Base-by-base conservation (phyloP, 2,888 invertebrate species). In the Pemphredon lugubris region DNA sequence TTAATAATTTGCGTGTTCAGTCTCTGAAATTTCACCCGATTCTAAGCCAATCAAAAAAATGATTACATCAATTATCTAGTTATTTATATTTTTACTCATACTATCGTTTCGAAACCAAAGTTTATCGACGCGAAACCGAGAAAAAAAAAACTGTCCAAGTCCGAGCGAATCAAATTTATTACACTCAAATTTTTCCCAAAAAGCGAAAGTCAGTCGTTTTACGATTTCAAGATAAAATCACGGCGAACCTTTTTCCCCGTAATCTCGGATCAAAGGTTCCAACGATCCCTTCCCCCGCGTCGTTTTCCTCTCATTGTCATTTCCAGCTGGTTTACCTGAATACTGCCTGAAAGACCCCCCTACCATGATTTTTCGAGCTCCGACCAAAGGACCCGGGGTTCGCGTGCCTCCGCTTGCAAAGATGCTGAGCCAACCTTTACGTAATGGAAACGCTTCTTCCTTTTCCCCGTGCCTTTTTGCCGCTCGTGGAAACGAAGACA, bases 391-490 rank as follows among this genome's bases (percentile, higher is more conserved):
- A 20, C 2, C 42, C 23, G n/a, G n/a, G n/a, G n/a, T n/a, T 78
- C 16, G 75, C 76, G 73, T 81, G 76, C 55, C 55, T 73, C 63
- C 42, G 54, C 14, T 57, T 26, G 26, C 42, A 68, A 73, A 79
- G 54, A 67, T 76, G 83, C 83, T 77, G 81, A 82, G 83, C 73
- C 61, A 82, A 70, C 55, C 32, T 79, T 83, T 83, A 81, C 65
- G 73, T 75, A 83, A 81, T 23, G 55, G 21, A 48, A 20, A 18
- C 30, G 18, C 45, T 48, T 3, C 26, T 7, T 7, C 39, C 50
- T 39, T n/a, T n/a, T n/a, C 34, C 7, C 18, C 6, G 2, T 42
- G 21, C 7, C 2, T 61, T 54, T 53, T 58, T 42, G n/a, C 18
- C 11, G 32, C 30, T 7, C 34, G 30, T 48, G 30, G n/a, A 51